Conservation (phyloP, 2,113 vertebrate genomes). For the Eudorcas thomsonii region DNA sequence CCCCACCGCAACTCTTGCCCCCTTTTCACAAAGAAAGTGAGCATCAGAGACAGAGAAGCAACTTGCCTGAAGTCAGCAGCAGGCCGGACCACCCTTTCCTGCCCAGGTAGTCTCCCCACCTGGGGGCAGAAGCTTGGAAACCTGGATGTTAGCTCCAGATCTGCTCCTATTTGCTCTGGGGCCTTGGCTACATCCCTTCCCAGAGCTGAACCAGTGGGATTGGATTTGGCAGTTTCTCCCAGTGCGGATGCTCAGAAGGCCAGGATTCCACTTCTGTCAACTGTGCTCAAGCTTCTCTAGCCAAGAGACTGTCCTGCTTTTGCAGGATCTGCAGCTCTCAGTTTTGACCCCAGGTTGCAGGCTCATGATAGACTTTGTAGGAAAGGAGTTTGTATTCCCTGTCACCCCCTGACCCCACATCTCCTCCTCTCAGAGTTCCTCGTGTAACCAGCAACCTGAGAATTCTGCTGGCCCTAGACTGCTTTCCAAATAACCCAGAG, state of each 20-base stretch:
- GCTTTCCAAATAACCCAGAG: not conserved
- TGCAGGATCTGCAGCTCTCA: not conserved
- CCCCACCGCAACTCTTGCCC: not conserved
- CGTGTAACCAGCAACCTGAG: rapidly evolving
- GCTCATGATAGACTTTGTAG: not conserved
- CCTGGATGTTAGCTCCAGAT: not conserved
- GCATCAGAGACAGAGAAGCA: not conserved
- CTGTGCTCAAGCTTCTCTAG: not conserved
- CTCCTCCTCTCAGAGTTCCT: not conserved
- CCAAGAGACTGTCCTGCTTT: not conserved
- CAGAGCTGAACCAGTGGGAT: not conserved
- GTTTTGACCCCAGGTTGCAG: not conserved
- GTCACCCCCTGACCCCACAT: not conserved
- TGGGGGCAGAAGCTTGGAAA: not conserved
- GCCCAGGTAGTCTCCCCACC: not conserved
- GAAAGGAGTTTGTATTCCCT: not conserved
- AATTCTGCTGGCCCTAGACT: not conserved
- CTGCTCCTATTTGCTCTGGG: not conserved
- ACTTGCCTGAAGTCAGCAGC: not conserved
- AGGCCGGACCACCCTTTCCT: not conserved
- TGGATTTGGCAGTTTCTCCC: not conserved
- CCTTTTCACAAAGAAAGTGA: not conserved
- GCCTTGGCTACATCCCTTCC: not conserved
- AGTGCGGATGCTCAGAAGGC: not conserved
- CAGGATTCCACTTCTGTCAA: not conserved